Evolutionary conservation across 2,888 invertebrate species (phyloP).

Genomic region (Euplagia quadripunctaria): DNA sequence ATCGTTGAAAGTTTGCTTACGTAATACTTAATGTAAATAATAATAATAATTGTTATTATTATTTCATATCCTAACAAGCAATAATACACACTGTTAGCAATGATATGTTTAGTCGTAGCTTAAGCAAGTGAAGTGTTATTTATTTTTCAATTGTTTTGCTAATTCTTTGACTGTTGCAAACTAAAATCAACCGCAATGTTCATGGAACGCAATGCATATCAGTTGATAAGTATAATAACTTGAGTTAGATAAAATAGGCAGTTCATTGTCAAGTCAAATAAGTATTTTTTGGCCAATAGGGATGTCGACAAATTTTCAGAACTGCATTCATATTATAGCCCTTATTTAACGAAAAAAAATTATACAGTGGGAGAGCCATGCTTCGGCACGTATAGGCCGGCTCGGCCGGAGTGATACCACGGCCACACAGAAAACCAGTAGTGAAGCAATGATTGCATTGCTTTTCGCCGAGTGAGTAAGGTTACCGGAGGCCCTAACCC

Average conservation of each 20-base stretch:
- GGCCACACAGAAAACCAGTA: no score
- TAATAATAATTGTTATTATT: background rate
- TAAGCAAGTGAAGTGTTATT: background rate
- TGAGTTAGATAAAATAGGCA: background rate
- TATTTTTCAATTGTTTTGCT: background rate
- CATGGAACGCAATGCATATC: background rate
- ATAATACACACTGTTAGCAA: background rate
- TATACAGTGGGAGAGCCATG: no score
- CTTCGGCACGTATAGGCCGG: no score
- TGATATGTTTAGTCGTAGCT: background rate
- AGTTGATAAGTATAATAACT: background rate
- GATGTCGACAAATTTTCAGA: background rate
- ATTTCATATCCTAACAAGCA: constrained; percentile 7
- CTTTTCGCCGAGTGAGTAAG: no score
- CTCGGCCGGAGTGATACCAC: no score
- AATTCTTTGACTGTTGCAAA: background rate
- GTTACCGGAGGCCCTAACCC: no score
- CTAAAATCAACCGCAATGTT: background rate
- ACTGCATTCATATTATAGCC: background rate
- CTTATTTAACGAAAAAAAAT: no score
- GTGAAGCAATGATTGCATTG: no score
- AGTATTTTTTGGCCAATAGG: background rate
- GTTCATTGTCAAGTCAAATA: background rate
- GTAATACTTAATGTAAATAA: background rate
- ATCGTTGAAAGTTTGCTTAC: background rate